Evolutionary conservation across 53 echinoderm and acorn worm genomes (phyloP).

Genomic region (Patiria pectinifera): DNA sequence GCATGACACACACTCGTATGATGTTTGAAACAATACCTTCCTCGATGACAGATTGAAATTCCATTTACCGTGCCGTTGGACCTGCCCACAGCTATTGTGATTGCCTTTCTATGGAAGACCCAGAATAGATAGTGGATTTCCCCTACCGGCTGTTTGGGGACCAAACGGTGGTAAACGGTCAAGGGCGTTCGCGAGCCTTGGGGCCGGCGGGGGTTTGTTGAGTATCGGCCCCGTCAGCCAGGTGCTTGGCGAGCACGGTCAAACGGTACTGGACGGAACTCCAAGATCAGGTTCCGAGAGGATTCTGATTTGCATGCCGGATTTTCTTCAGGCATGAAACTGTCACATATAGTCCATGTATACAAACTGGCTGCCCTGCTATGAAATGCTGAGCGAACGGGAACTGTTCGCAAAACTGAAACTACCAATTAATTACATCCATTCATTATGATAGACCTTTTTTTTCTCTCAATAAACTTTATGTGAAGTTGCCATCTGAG

Average conservation of each 20-base stretch:
- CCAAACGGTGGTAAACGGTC: slow-evolving; percentile 37
- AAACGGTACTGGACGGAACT: slow-evolving; percentile 6
- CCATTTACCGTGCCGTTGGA: neutral
- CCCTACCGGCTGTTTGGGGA: slow-evolving; percentile 43
- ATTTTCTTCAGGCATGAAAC: neutral
- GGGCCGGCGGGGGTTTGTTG: neutral
- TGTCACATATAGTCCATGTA: neutral
- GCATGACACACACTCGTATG: neutral
- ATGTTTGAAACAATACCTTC: neutral
- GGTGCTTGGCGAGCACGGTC: slow-evolving; percentile 12
- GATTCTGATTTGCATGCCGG: neutral
- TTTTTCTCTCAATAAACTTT: too few relatives aligned
- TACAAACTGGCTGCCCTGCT: neutral
- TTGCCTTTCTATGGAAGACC: slow-evolving; percentile 45
- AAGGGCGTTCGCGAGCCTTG: slow-evolving; percentile 40
- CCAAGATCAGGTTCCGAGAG: neutral
- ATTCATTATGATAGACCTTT: neutral
- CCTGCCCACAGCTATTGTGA: slow-evolving; percentile 36
- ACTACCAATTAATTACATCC: neutral
- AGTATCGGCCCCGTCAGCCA: neutral
- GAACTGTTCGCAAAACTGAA: neutral
- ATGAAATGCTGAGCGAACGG: neutral
- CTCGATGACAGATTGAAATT: slow-evolving; percentile 22
- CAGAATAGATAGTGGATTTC: slow-evolving; percentile 15
- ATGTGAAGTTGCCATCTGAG: too few relatives aligned